These are phyloP conservation scores for Cavia aperea DNA, from an alignment of 2,113 vertebrate genomes.

Conservation along the genomic window DNA sequence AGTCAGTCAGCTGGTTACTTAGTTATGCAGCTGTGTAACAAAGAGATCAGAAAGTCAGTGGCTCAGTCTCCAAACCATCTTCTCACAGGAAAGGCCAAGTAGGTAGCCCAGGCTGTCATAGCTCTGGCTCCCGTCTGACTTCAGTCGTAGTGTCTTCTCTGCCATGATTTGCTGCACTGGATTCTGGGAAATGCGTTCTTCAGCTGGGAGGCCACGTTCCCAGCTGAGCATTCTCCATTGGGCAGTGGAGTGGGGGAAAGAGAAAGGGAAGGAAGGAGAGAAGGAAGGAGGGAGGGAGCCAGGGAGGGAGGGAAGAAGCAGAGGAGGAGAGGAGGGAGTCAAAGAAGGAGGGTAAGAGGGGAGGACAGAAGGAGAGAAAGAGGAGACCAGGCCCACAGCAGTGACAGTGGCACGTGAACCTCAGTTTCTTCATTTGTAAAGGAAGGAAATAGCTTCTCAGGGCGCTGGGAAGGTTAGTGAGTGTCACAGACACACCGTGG, in stretches of 20 bases:
- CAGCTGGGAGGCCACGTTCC: fast-evolving
- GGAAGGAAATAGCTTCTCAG: background rate
- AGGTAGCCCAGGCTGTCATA: background rate
- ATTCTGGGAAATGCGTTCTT: background rate
- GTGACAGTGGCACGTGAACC: fast-evolving
- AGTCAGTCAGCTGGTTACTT: background rate
- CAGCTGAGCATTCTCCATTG: fast-evolving
- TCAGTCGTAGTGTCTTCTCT: too few species aligned
- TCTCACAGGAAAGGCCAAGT: too few species aligned
- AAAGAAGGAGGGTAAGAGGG: background rate
- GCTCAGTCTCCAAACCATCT: fast-evolving
- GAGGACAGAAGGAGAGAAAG: background rate
- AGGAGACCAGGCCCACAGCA: fast-evolving
- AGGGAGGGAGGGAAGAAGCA: too few species aligned
- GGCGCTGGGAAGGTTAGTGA: background rate
- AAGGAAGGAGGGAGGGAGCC: background rate
- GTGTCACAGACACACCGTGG: fast-evolving
- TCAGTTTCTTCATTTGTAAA: background rate
- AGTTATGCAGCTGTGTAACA: background rate
- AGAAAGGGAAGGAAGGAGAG: fast-evolving
- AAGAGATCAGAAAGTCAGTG: background rate
- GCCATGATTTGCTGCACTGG: background rate
- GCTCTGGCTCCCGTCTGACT: fast-evolving
- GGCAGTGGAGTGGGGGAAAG: fast-evolving
- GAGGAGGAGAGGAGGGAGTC: too few species aligned